phyloP scores from a whole-genome alignment of 2,797 vertebrate genomes.

The Sebastes vulpes region DNA sequence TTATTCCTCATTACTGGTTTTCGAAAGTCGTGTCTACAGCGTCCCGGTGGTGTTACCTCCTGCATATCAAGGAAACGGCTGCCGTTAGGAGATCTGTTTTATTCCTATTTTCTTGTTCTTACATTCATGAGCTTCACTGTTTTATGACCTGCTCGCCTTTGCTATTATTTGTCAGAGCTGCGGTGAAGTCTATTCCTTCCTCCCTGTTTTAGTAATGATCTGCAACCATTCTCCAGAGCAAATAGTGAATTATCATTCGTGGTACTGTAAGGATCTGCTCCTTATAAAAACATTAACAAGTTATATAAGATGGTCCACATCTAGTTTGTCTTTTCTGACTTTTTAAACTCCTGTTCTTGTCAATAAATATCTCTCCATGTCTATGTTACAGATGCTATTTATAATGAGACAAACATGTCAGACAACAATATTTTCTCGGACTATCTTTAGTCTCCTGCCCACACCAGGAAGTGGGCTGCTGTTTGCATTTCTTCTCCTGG shows the following conservation, averaged over 20 bases:
- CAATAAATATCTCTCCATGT: background rate
- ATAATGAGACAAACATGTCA: conserved; percentile 41
- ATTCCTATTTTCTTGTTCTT: conserved; percentile 19
- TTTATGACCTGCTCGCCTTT: conserved; percentile 45
- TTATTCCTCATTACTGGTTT: background rate
- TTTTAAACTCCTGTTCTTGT: background rate
- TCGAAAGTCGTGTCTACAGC: background rate
- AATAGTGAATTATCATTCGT: background rate
- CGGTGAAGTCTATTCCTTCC: conserved; percentile 33
- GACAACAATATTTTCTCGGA: conserved; percentile 52
- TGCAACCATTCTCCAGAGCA: conserved; percentile 1
- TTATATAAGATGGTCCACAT: background rate
- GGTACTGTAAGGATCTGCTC: background rate
- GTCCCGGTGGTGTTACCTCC: background rate
- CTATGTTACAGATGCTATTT: conserved; percentile 12
- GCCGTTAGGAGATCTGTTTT: conserved; percentile 20
- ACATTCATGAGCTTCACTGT: conserved; percentile 37
- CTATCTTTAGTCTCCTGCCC: conserved; percentile 48
- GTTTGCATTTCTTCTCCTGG: conserved; percentile 52
- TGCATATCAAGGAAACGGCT: conserved; percentile 14
- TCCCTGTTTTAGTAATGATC: conserved; percentile 24
- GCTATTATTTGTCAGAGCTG: conserved; percentile 25
- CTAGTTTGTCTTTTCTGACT: background rate
- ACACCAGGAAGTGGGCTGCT: conserved; percentile 55
- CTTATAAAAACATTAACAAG: background rate